Evolutionary conservation across 2,113 vertebrate genomes (phyloP).

Genomic region (Solea solea): DNA sequence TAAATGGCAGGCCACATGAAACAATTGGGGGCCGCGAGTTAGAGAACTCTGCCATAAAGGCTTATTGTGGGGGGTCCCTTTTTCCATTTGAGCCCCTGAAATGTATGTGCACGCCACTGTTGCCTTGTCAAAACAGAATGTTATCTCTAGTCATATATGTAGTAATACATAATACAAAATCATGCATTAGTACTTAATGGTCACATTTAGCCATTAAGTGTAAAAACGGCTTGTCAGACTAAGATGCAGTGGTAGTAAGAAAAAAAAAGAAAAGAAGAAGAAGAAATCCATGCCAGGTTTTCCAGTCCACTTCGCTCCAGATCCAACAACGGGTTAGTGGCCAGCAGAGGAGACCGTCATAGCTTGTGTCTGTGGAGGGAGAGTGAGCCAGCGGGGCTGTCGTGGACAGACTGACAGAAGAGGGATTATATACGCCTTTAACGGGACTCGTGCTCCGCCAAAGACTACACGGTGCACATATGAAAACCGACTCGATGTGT

Average conservation of each 20-base stretch:
- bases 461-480: constrained; percentile 37
- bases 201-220: too few relatives aligned
- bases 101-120: too few relatives aligned
- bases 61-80: too few relatives aligned
- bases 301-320: constrained; percentile 54
- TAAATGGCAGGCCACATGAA: too few relatives aligned
- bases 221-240: too few relatives aligned
- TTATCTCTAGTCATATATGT: too few relatives aligned
- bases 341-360: constrained; percentile 56
- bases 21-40: too few relatives aligned
- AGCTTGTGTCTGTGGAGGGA: constrained; percentile 76
- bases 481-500: constrained; percentile 21
- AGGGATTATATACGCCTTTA: constrained; percentile 70
- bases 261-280: background rate
- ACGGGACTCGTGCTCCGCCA: constrained; percentile 54
- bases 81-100: too few relatives aligned
- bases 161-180: too few relatives aligned
- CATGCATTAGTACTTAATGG: too few relatives aligned
- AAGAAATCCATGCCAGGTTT: constrained; percentile 74
- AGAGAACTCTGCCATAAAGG: too few relatives aligned
- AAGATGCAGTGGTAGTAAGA: background rate
- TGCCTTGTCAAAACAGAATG: too few relatives aligned
- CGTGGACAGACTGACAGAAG: constrained; percentile 72
- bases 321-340: constrained; percentile 54
- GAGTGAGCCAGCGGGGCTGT: constrained; percentile 68